These are phyloP conservation scores for Tenthredo amoena DNA, from an alignment of 2,888 invertebrate genomes.

Conservation along the genomic window DNA sequence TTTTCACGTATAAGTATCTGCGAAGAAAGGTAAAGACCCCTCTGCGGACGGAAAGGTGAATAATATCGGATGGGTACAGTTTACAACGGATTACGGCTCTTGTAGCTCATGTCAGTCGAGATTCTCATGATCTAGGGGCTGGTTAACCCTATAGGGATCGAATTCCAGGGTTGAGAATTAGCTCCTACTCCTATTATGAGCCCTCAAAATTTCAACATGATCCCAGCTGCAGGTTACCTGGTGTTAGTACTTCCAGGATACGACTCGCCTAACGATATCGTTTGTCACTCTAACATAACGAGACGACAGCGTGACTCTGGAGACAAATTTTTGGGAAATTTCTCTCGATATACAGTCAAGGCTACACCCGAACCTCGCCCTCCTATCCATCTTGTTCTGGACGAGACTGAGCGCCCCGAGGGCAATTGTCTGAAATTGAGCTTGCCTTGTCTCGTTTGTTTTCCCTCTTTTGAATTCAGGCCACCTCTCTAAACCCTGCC, in stretches of 20 bases:
- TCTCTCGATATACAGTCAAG: conserved; percentile 20
- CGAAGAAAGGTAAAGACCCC: neutral
- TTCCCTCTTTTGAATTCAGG: neutral
- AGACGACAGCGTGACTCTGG: conserved; percentile 33
- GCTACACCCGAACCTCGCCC: neutral
- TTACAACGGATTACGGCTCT: neutral
- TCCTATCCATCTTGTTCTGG: conserved; percentile 43
- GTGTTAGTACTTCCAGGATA: neutral
- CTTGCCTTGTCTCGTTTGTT: conserved; percentile 43
- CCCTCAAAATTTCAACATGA: neutral
- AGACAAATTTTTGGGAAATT: conserved; percentile 41
- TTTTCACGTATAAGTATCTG: neutral
- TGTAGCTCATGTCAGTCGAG: neutral
- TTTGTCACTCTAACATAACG: conserved; percentile 44
- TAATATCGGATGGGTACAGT: conserved; percentile 3
- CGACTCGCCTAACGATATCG: conserved; percentile 43
- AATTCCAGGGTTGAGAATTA: conserved; percentile 10
- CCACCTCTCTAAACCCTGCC: neutral
- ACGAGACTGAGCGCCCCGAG: conserved; percentile 4
- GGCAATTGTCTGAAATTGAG: conserved; percentile 46
- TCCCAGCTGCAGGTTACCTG: neutral
- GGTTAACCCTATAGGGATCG: neutral
- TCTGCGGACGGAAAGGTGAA: neutral
- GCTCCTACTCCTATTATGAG: neutral
- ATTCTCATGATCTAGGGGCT: neutral